Base-by-base conservation (phyloP, 2,797 vertebrate genomes). In the Acanthurus lineatus region DNA sequence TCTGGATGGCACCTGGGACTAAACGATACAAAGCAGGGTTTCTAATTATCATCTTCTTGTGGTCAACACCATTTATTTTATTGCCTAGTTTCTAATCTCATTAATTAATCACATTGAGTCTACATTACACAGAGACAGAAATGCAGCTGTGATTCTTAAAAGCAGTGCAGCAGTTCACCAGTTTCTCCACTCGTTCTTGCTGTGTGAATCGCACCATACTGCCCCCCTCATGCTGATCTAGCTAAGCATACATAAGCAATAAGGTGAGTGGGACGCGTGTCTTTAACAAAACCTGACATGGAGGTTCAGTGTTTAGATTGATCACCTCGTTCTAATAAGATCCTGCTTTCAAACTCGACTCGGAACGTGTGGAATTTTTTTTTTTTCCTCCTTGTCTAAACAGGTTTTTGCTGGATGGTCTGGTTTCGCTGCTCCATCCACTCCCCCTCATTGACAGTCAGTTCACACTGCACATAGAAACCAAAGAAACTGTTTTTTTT, bases 391-490 rank as follows among this genome's bases (percentile, higher is more conserved):
- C 17, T 11, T 16, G 22, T 68, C 51, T 56, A 42, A 75, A 49
- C 28, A 38, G n/a, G 65, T 28, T 62, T 61, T 59, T 73, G 16
- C 65, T 67, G 52, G 61, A 76, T 67, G n/a, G 22, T 59, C 73
- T 14, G 6, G 53, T 75, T 83, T 72, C 12, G 35, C 38, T 58
- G 57, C 75, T 71, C 54, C 45, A n/a, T 58, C 54, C 35, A 61
- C 68, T 63, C 74, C 45, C 51, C n/a, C 73, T 86, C 78, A 70
- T 73, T 77, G 53, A 72, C 64, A 88, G 65, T 86, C 81, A 48
- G 42, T 44, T 67, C 71, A 77, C 65, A 47, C 57, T 22, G 58
- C 60, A 83, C 75, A 69, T 20, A 75, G 38, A 76, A 63, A 73
- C 44, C 51, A 45, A 73, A 83, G 38, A 58, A 70, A 67, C 8